Evolutionary conservation across 2,888 invertebrate genomes (phyloP), one percentile per base, ranked within the genome.

Genomic region (Phyllotreta cruciferae): DNA sequence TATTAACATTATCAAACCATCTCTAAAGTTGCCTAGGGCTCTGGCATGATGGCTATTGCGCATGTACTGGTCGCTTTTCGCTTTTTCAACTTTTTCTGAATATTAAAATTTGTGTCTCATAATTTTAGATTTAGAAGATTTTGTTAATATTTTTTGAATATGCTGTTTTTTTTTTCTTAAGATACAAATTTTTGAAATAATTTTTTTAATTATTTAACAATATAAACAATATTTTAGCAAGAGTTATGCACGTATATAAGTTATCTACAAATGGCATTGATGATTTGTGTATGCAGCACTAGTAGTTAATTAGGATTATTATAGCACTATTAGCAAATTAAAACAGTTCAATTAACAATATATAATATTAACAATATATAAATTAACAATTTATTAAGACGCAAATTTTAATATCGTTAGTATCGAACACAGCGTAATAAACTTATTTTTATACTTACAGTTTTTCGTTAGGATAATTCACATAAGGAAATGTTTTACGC

Each of bases 401-500:
- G 38, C 52, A 13, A 37, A 8, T 41, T 55, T 41, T 55, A 55
- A 55, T 55, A 44, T 55, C 42, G 11, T n/a, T 39, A 41, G n/a
- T 47, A 14, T 9, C 39, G 9, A 8, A 54, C 39, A 39, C 3
- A 39, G 11, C 6, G 9, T 8, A 50, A 39, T 39, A 52, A 42
- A 50, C 47, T 61, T 67, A 34, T 58, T 37, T 60, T 54, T n/a
- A 70, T 84, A 10, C 80, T 93, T 94, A 77, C 92, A 98, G 98
- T 98, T 98, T 86, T 99, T 99, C 88, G 96, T 99, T 83, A 92
- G 97, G 82, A 89, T 99, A 85, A 94, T 95, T 85, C 97, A 98
- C 85, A 99, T 99, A 84, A 91, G 97, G 84, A 99, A 98, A 86
- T 99, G 99, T 86, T 98, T 98, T 86, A 98, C 98, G 66, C 96